Base-by-base conservation (phyloP, 1,140 invertebrate genomes). In the Artemia franciscana region DNA sequence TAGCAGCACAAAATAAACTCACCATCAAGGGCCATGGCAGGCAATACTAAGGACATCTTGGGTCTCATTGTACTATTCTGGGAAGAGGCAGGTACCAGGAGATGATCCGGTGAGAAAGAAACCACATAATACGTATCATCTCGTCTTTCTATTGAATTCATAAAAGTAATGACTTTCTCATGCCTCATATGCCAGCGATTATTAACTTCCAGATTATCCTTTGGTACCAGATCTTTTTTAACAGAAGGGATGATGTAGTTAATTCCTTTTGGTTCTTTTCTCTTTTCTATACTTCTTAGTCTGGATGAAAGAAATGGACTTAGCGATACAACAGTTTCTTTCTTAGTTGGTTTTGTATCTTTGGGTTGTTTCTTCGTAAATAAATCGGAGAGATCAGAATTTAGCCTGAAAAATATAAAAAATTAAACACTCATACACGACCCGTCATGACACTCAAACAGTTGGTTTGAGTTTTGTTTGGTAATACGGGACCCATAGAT, bases 51-150 rank as follows among this genome's bases (percentile, higher is more conserved):
- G 4, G 89, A 88, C 86, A 94, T 91, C 71, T 85, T 85, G 0
- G 91, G 91, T 18, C 88, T 78, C 26, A 79, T 74, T 5, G 86
- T 88, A 66, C 83, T 84, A 73, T 92, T 92, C 68, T 87, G 84
- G 4, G 82, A 78, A 4, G 83, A 80, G 0, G 89, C 88, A 39
- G 89, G 86, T 24, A 91, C 73, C 9, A 92, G 72, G 67, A 90
- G 80, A 72, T 92, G 85, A 70, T 91, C 84, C 58, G 82, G 81
- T 25, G 82, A 85, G 64, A 94, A 89, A 21, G 89, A 92, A 0
- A 95, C 82, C 0, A 93, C 84, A 72, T 95, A 94, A 72, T 91
- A 93, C 0, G 90, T 93, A 72, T 95, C 91, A 67, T 92, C 87
- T 65, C 84, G 76, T 58, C 85, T 77, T 61, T 86, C 80, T 24